phyloP scores from a whole-genome alignment of 2,797 vertebrate genomes.

The Chiloscyllium punctatum region DNA sequence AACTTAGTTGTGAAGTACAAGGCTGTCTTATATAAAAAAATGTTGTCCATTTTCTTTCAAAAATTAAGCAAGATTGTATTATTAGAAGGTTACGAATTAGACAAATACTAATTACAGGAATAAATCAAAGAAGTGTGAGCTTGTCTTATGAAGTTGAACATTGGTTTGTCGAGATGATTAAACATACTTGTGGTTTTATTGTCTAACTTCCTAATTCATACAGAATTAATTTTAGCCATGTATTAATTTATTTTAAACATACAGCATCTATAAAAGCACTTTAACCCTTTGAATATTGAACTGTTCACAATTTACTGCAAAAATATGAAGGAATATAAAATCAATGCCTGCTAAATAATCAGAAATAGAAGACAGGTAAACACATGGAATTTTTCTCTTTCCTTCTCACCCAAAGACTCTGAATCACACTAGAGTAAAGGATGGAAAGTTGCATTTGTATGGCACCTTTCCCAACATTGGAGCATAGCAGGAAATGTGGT shows the following conservation, averaged over 20 bases:
- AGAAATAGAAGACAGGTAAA: neutral
- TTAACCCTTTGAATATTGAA: slow-evolving; percentile 4
- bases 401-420: neutral
- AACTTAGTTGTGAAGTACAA: neutral
- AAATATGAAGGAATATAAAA: neutral
- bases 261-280: neutral
- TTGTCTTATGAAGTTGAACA: neutral
- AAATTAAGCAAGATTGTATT: slow-evolving; percentile 23
- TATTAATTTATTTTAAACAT: neutral
- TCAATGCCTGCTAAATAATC: neutral
- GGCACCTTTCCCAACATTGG: neutral
- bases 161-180: slow-evolving; percentile 7
- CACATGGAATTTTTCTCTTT: neutral
- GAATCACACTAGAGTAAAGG: neutral
- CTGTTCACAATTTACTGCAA: neutral
- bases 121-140: slow-evolving; percentile 18
- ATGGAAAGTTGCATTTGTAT: neutral
- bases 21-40: slow-evolving; percentile 20
- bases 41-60: slow-evolving; percentile 5
- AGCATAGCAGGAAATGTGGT: neutral
- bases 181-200: slow-evolving; percentile 21
- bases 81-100: slow-evolving; percentile 29
- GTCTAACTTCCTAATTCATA: neutral
- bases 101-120: slow-evolving; percentile 35
- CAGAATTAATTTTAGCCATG: neutral